Base-by-base conservation (phyloP, 53 echinoderm and acorn worm species). In the Apostichopus leukothele region DNA sequence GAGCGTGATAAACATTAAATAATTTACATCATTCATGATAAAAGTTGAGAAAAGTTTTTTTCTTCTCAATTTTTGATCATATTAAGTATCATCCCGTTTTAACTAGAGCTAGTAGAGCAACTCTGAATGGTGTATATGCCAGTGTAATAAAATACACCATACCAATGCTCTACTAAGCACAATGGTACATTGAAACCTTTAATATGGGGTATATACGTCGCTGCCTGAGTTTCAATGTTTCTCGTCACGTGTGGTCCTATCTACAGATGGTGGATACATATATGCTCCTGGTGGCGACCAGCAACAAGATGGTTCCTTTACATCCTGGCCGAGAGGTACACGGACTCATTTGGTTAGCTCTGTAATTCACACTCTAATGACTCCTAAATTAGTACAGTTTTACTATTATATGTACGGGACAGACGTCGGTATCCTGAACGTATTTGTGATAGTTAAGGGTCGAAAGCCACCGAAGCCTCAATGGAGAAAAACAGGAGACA, bases 321-420 rank as follows among this genome's bases (percentile, higher is more conserved):
- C 53, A 20, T 6, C 20, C 16, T 75, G 87, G 75, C 74, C 52
- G 4, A 51, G 51, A 26, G 73, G 60, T n/a, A 74, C 39, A 52
- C 71, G 92, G 52, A 90, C 92, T n/a, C 89, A 94, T 50, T 73
- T 98, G 4, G 80, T 92, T 22, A 96, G 95, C 60, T 93, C 95
- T 7, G 90, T 91, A 11, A 61, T 98, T 6, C 86, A 75, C 51
- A 93, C 94, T 9, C 89, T 76, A 10, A 75, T 89, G 53, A 86
- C 71, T 5, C 89, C 85, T 9, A 93, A 93, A 53, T 74, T 98
- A 7, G 79, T 98, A 9, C 92, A 95, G 7, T 98, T 98, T 81
- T 94, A 91, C 84, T 94, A 93, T 78, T 90, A 76, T 76, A 96
- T 96, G 99, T 95, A 85, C 68, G 99, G 99, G 23, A 92, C 89